A percentile compares a stretch with the other conserved stretches of the same genome.
Conservation (phyloP, 30 jellyfish, hydroid and myxozoan species). For the Pelagia noctiluca region DNA sequence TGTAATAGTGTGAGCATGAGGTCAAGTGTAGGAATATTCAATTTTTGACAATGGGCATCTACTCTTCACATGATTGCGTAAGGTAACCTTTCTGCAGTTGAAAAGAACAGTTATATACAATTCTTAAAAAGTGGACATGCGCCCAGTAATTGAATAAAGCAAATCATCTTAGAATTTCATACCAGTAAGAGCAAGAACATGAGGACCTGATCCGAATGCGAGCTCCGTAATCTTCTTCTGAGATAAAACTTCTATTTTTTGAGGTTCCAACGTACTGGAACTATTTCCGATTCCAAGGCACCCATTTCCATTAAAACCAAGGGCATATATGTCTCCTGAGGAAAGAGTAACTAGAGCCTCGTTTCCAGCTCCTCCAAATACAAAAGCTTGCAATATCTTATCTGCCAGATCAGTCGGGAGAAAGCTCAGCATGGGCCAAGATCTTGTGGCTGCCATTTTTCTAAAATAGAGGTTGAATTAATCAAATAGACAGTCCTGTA, state of each 20-base stretch:
- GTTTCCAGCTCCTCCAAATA: constrained; percentile 95
- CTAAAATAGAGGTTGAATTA: neutral
- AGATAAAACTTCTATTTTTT: constrained; percentile 63
- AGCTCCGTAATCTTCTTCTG: constrained; percentile 57
- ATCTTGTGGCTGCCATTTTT: constrained; percentile 26
- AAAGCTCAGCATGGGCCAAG: constrained; percentile 92
- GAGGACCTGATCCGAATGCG: constrained; percentile 94
- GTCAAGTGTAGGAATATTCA: too few species aligned
- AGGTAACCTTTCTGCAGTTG: too few species aligned
- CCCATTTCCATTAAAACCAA: constrained; percentile 95
- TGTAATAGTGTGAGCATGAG: too few species aligned
- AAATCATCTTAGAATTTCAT: too few species aligned
- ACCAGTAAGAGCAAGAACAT: constrained; percentile 88
- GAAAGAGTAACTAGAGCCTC: constrained; percentile 79
- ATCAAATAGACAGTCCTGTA: constrained; percentile 1
- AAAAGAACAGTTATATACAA: too few species aligned
- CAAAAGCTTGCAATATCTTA: constrained; percentile 75
- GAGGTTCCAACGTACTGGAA: constrained; percentile 75
- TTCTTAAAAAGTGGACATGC: too few species aligned
- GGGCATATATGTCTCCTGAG: constrained; percentile 77
- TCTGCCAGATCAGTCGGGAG: constrained; percentile 81
- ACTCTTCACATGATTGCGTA: too few species aligned
- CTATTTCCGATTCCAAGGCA: constrained; percentile 88
- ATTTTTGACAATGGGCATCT: too few species aligned
- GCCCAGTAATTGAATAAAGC: too few species aligned